Evolutionary conservation across 1,140 invertebrate genomes (phyloP).

Genomic region (Callitettix versicolor): DNA sequence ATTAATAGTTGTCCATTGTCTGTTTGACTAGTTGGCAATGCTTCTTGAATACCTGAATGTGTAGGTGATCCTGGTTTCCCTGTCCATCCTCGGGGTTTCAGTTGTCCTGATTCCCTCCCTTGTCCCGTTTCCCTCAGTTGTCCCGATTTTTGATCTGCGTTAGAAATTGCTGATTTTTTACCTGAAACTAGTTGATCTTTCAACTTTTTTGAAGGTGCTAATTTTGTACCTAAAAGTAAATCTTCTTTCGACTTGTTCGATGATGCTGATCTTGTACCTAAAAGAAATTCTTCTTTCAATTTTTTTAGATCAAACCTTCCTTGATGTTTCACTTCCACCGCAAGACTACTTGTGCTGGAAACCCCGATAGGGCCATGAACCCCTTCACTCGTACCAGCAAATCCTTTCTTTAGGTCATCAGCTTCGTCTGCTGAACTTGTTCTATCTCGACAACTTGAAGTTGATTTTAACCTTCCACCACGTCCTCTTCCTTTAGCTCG

Average conservation of each 20-base stretch:
- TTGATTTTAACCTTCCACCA: slow-evolving; percentile 38
- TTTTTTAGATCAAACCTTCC: slow-evolving; percentile 55
- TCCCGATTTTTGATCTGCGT: too few relatives aligned
- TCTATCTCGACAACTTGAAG: slow-evolving; percentile 49
- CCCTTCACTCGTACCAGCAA: background rate
- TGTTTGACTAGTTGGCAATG: too few relatives aligned
- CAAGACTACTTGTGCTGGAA: slow-evolving; percentile 25
- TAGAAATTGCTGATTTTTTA: too few relatives aligned
- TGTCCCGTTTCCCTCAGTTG: background rate
- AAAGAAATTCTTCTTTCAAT: slow-evolving; percentile 51
- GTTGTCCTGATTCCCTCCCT: background rate
- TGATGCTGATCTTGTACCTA: slow-evolving; percentile 8
- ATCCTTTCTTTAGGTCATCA: slow-evolving; percentile 29
- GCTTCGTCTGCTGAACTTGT: slow-evolving; percentile 48
- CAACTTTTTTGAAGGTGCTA: too few relatives aligned
- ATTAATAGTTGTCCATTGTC: slow-evolving; percentile 25
- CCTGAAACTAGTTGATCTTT: slow-evolving; percentile 44
- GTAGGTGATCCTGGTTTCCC: too few relatives aligned
- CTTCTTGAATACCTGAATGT: too few relatives aligned
- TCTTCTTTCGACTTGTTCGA: too few relatives aligned
- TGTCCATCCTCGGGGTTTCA: too few relatives aligned
- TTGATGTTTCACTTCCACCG: too few relatives aligned
- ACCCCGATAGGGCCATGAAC: too few relatives aligned
- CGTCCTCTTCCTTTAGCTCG: slow-evolving; percentile 42
- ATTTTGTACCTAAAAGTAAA: slow-evolving; percentile 39